Conservation (phyloP, 2,888 invertebrate species). For the Trachelus stipa region DNA sequence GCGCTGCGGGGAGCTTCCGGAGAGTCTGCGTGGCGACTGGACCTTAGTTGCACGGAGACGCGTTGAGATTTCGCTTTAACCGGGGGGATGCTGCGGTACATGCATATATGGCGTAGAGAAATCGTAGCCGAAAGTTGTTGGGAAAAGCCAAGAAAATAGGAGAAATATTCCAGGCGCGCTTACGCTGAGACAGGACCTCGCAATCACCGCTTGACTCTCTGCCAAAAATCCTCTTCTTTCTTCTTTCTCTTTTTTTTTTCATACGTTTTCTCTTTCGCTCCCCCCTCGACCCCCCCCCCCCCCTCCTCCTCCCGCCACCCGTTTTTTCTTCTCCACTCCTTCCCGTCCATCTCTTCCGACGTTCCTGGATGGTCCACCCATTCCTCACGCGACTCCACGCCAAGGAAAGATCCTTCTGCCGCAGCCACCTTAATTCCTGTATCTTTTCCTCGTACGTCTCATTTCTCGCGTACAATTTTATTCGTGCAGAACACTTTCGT, state of each 20-base stretch:
- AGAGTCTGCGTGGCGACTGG: not conserved
- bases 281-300: too few relatives aligned
- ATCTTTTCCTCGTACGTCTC: not conserved
- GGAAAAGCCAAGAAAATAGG: constrained; percentile 40
- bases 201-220: constrained; percentile 63
- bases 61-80: not conserved
- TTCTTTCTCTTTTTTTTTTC: constrained; percentile 5
- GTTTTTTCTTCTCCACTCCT: constrained; percentile 2
- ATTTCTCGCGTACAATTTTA: constrained; percentile 6
- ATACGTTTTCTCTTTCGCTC: constrained; percentile 9
- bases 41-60: not conserved
- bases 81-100: too few relatives aligned
- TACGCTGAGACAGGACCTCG: constrained; percentile 59
- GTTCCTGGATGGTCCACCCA: constrained; percentile 27
- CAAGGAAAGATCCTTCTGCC: not conserved
- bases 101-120: not conserved
- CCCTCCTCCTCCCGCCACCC: too few relatives aligned
- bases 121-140: constrained; percentile 15
- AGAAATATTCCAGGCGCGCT: constrained; percentile 56
- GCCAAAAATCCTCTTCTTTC: constrained; percentile 47
- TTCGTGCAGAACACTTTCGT: constrained; percentile 14
- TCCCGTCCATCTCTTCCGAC: constrained; percentile 23
- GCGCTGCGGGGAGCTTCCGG: not conserved
- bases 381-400: constrained; percentile 11
- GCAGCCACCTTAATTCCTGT: not conserved